A percentile compares a stretch with the other conserved stretches of the same genome.
These are phyloP conservation scores for Herpailurus yagouaroundi DNA, from an alignment of 2,113 vertebrate species.

Conservation along the genomic window DNA sequence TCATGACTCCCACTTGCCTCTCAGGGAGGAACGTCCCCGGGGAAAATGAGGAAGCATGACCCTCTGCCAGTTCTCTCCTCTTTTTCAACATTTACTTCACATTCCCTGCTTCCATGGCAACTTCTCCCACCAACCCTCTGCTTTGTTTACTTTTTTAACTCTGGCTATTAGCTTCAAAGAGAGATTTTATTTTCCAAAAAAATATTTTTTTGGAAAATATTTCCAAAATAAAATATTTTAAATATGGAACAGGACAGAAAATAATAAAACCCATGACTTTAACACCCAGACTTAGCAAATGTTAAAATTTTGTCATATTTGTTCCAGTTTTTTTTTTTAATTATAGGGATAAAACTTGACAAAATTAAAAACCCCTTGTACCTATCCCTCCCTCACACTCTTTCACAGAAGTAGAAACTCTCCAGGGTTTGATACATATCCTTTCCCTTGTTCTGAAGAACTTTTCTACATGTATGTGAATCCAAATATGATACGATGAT, in stretches of 20 bases:
- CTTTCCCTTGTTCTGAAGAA: background rate
- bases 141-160: background rate
- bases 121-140: background rate
- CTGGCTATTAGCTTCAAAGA: constrained; percentile 9
- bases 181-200: background rate
- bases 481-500: background rate
- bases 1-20: background rate
- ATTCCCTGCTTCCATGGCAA: background rate
- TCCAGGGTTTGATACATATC: background rate
- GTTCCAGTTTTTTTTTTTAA: background rate
- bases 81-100: background rate
- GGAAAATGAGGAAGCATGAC: background rate
- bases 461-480: background rate
- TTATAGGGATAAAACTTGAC: background rate
- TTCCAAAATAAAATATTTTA: background rate
- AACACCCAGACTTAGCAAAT: constrained; percentile 9
- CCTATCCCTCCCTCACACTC: background rate
- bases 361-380: background rate
- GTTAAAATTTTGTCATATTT: background rate
- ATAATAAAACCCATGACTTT: background rate
- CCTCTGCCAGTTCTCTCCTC: background rate
- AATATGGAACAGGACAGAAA: background rate
- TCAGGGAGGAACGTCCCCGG: background rate
- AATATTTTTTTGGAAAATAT: no score
- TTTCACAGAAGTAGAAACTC: background rate